Percentiles rank a stretch among this genome's conserved stretches.
These are phyloP conservation scores for Amiota mariae DNA, from an alignment of 2,888 invertebrate genomes.

Conservation along the genomic window DNA sequence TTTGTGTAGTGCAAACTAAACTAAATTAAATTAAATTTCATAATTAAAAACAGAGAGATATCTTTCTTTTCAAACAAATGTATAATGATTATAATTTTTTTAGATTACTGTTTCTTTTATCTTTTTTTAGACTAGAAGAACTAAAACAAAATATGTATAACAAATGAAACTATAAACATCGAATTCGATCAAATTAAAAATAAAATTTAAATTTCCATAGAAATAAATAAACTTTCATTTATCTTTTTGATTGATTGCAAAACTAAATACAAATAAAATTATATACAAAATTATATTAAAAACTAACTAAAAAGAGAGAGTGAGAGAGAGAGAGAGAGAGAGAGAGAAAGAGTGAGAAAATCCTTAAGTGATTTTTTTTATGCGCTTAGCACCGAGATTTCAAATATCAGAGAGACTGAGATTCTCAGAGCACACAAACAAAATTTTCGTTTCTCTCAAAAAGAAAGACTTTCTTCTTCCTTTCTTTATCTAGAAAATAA, in stretches of 20 bases:
- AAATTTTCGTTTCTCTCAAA: not conserved
- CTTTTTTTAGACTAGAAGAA: constrained; percentile 60
- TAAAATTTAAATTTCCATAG: not conserved
- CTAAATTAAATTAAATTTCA: not conserved
- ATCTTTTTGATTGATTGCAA: constrained; percentile 30
- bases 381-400: no score
- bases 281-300: constrained; percentile 18
- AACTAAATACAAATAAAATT: constrained; percentile 31
- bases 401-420: no score
- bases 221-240: not conserved
- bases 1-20: constrained; percentile 1
- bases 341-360: not conserved
- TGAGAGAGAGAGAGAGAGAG: no score
- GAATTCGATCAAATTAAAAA: constrained; percentile 7
- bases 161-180: constrained; percentile 1
- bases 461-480: constrained; percentile 4
- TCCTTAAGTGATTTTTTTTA: no score
- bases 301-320: not conserved
- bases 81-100: constrained; percentile 8
- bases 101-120: constrained; percentile 31
- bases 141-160: constrained; percentile 46
- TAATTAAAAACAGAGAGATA: constrained; percentile 8
- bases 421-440: not conserved
- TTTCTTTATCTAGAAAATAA: constrained; percentile 47
- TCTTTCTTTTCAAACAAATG: not conserved